Conservation (phyloP, 2,797 vertebrate genomes). For the Eulemur albifrons region DNA sequence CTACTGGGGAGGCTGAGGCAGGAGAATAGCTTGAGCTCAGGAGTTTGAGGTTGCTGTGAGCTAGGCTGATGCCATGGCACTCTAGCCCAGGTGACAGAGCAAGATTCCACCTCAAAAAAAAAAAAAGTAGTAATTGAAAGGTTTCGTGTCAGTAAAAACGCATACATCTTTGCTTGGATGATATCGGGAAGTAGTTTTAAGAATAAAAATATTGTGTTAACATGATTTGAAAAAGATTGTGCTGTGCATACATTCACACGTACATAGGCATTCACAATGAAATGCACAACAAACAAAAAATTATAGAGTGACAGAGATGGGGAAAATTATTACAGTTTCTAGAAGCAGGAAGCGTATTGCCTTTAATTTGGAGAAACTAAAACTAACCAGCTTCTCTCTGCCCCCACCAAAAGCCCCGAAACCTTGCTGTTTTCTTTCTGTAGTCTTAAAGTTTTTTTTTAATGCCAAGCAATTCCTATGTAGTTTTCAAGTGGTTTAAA, state of each 20-base stretch:
- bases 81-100: too few species aligned
- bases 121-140: background rate
- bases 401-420: background rate
- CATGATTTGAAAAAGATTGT: background rate
- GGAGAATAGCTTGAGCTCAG: too few species aligned
- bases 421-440: background rate
- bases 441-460: background rate
- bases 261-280: background rate
- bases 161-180: background rate
- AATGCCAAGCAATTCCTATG: background rate
- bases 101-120: too few species aligned
- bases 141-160: background rate
- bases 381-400: background rate
- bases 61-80: too few species aligned
- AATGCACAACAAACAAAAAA: background rate
- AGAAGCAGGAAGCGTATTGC: background rate
- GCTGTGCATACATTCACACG: background rate
- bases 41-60: too few species aligned
- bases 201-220: background rate
- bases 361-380: constrained; percentile 39
- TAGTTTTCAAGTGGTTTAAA: constrained; percentile 23
- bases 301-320: background rate
- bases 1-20: too few species aligned
- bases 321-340: background rate
- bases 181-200: background rate